Evolutionary conservation across 2,113 vertebrate genomes (phyloP).

Genomic region (Balaenoptera acutorostrata): DNA sequence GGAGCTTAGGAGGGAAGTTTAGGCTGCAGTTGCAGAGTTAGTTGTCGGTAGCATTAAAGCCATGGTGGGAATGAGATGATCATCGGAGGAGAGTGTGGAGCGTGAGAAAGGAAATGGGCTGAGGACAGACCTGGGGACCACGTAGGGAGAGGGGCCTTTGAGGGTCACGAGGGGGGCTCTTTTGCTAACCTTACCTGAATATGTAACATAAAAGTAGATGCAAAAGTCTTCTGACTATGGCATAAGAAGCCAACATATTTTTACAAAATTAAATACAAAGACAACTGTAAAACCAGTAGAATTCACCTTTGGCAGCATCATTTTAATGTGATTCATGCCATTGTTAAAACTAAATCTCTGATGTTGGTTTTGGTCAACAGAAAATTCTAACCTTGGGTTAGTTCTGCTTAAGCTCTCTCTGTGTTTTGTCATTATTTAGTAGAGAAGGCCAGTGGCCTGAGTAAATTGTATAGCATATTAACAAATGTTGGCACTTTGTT

Average conservation of each 20-base stretch:
- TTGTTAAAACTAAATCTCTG: neutral
- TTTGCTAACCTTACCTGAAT: neutral
- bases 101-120: neutral
- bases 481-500: neutral
- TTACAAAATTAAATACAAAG: neutral
- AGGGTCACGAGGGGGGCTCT: neutral
- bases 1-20: too few relatives aligned
- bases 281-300: neutral
- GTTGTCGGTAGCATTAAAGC: neutral
- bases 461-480: neutral
- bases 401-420: neutral
- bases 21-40: neutral
- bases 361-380: neutral
- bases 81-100: accelerated
- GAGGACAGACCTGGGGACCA: neutral
- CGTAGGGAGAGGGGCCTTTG: accelerated
- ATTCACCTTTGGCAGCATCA: neutral
- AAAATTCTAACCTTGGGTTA: neutral
- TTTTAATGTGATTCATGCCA: neutral
- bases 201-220: neutral
- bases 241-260: neutral
- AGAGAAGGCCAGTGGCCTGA: neutral
- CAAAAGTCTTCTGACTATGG: neutral
- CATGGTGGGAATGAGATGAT: neutral
- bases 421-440: neutral